Evolutionary conservation across 2,113 vertebrate species (phyloP), one percentile per base, ranked within the genome.

Genomic region (Stomatorhinus ivindoensis): DNA sequence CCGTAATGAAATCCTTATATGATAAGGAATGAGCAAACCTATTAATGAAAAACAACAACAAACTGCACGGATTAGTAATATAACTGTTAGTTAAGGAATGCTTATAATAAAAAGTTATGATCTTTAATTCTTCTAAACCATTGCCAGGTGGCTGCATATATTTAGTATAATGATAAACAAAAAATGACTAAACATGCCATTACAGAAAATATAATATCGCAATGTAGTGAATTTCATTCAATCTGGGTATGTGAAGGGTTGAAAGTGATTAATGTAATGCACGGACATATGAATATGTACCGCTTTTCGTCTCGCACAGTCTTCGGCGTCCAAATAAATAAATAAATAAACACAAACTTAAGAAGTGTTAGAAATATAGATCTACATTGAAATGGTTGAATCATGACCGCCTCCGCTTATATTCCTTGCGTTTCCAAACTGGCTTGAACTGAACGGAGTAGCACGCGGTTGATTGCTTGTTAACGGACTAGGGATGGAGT

Each of bases 81-180:
- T 88, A 88, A 31, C n/a, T 47, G 19, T 55, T 21, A 50, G 19
- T 42, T 83, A 58, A 47, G 50, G 48, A 82, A 83, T 89, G 48
- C 69, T 53, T 50, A 55, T 76, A 55, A 53, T 88, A 88, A 88
- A 88, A 88, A 46, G 58, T 88, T 88, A 88, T 47, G 58, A 47
- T 15, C 86, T 39, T 87, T 47, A 39, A 15, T 55, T 50, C 50
- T 24, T 50, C 39, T 31, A 55, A 89, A 89, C 48, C 44, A 53
- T 42, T 35, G 48, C 48, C 88, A 89, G 51, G 24, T 88, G 48
- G 31, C 50, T 82, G 73, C 69, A 87, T 55, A 55, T 50, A 89
- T 89, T 17, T 55, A 15, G 11, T 35, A 42, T 82, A 55, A 15
- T 83, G 42, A 51, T 10, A 53, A 44, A 50, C n/a, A 2, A 82